These are phyloP conservation scores for Kuschelorhynchus macadamiae DNA, from an alignment of 2,888 invertebrate species.

Conservation along the genomic window DNA sequence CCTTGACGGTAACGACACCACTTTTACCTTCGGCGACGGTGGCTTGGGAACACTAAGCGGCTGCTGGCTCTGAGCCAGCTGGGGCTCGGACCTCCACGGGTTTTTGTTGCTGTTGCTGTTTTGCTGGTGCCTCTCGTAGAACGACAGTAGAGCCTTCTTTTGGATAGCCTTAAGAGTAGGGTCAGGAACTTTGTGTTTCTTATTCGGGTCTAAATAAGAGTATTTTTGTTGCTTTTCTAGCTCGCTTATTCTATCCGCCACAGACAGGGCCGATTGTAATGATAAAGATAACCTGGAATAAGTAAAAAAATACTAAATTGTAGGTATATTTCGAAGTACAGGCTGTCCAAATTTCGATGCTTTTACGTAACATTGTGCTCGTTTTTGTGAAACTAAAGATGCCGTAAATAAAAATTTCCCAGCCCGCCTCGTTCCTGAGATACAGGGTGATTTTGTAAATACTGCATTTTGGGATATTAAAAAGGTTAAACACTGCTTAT, in stretches of 20 bases:
- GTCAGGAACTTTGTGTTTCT: constrained; percentile 79
- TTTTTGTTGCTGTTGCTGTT: constrained; percentile 59
- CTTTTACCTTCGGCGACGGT: constrained; percentile 67
- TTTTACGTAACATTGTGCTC: too few relatives aligned
- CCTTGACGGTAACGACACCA: constrained; percentile 70
- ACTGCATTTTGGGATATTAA: too few relatives aligned
- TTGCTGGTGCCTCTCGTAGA: constrained; percentile 81
- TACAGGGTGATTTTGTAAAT: too few relatives aligned
- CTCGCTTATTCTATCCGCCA: constrained; percentile 77
- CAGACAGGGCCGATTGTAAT: constrained; percentile 71
- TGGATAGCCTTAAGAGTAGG: constrained; percentile 85
- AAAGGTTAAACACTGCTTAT: too few relatives aligned
- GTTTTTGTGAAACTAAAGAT: too few relatives aligned
- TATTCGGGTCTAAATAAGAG: constrained; percentile 81
- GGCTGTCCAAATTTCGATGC: too few relatives aligned
- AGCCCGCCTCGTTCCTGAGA: too few relatives aligned
- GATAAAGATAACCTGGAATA: constrained; percentile 62
- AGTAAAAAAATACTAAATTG: constrained; percentile 45
- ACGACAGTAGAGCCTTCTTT: constrained; percentile 85
- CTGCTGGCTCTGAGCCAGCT: constrained; percentile 67
- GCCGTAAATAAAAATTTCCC: too few relatives aligned
- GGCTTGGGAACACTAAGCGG: constrained; percentile 54
- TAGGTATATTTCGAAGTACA: too few relatives aligned
- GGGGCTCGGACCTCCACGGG: constrained; percentile 75
- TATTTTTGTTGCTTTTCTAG: constrained; percentile 76